Base-by-base conservation (phyloP, 1,140 invertebrate species). In the Marisa cornuarietis region DNA sequence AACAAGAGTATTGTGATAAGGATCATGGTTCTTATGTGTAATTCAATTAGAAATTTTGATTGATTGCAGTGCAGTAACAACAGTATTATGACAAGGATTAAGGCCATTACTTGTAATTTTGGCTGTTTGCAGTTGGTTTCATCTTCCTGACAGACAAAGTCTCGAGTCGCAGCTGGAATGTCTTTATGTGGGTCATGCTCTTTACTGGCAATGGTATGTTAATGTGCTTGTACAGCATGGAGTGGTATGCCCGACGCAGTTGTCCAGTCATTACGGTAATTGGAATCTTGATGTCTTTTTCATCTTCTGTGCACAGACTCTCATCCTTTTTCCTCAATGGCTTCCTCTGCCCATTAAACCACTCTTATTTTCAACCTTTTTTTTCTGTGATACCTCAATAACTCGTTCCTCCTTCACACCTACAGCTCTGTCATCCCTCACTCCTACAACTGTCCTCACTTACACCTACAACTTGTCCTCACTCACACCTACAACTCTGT, bases 211-310 rank as follows among this genome's bases (percentile, higher is more conserved):
- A 93, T 82, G 95, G 96, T 22, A 83, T 96, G 13, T 86, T 96
- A 11, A 93, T 95, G 84, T 94, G 94, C 83, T 87, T 96, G 0
- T 98, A 98, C 87, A 92, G 94, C 52, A 94, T 96, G 92, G 96
- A 98, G 90, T 95, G 94, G 90, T 97, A 95, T 90, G 95, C 96
- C 0, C 92, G 95, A 71, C 90, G 92, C 58, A 97, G 97, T 88
- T 97, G 96, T 89, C 94, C 94, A 16, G 83, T 82, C 51, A 86
- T 81, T 52, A 83, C 85, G 24, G 90, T 91, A 84, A 87, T 87
- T 87, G 42, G 13, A 26, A 51, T 61, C 31, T 79, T 20, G 61
- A 20, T 58, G n/a, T 71, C 20, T 24, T 69, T 51, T 13, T 26
- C 22, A 26, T 16, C 26, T 24, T 42, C 31, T 42, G 31, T 42